A percentile compares a stretch with the other conserved stretches of the same genome.
These are phyloP conservation scores for Drosophila nebulosa DNA, from an alignment of 1,140 invertebrate genomes.

Conservation along the genomic window DNA sequence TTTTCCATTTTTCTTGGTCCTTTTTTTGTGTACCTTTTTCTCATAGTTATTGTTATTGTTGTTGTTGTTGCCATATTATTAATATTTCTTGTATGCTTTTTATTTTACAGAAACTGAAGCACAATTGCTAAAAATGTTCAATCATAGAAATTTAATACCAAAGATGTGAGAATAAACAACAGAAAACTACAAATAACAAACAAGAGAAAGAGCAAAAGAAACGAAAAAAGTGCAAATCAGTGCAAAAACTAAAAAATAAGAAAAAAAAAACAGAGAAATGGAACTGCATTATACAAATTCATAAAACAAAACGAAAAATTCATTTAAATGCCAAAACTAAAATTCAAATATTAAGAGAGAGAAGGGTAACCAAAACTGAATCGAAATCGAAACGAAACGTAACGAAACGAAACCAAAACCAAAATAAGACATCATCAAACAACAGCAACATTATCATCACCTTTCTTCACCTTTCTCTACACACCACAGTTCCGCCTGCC, in stretches of 20 bases:
- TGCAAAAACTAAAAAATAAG: constrained; percentile 34
- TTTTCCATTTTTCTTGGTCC: not conserved
- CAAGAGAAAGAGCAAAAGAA: constrained; percentile 5
- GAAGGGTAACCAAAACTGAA: not conserved
- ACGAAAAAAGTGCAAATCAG: not conserved
- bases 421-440: not conserved
- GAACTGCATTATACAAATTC: constrained; percentile 41
- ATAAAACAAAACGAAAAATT: constrained; percentile 14
- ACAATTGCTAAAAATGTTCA: constrained; percentile 42
- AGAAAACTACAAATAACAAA: constrained; percentile 4
- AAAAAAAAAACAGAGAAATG: constrained; percentile 35
- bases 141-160: constrained; percentile 51
- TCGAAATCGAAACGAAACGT: constrained; percentile 2
- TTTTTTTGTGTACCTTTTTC: not conserved
- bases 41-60: not conserved
- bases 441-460: not conserved
- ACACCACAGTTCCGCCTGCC: not conserved
- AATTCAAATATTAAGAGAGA: constrained; percentile 6
- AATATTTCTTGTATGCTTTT: constrained; percentile 15
- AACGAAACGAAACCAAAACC: not conserved
- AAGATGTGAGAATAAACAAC: constrained; percentile 38
- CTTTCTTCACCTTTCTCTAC: not conserved
- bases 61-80: constrained; percentile 4
- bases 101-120: constrained; percentile 29
- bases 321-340: constrained; percentile 48